Evolutionary conservation across 2,888 invertebrate species (phyloP).

Genomic region (Amblyjoppa fuscipennis): DNA sequence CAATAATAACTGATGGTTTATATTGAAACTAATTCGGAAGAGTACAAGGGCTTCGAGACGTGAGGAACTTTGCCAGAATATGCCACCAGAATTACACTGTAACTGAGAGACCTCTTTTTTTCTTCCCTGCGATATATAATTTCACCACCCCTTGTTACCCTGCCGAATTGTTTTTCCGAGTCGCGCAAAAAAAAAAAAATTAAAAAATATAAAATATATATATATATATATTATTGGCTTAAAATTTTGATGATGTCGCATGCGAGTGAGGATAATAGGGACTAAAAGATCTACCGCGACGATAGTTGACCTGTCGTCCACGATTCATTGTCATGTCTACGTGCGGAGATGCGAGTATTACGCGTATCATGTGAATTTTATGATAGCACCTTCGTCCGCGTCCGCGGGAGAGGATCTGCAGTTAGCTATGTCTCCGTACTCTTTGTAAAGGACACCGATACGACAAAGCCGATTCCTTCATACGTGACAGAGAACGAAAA

Average conservation of each 20-base stretch:
- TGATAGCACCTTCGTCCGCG: slow-evolving; percentile 69
- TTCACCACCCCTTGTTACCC: slow-evolving; percentile 8
- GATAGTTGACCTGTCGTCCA: slow-evolving; percentile 79
- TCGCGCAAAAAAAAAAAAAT: not conserved
- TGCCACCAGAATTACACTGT: not conserved
- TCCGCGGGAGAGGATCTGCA: slow-evolving; percentile 70
- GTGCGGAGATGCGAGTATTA: slow-evolving; percentile 30
- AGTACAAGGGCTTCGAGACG: not conserved
- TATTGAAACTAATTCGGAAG: not conserved
- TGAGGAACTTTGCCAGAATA: slow-evolving; percentile 12
- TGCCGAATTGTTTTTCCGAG: not conserved
- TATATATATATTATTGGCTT: slow-evolving; percentile 39
- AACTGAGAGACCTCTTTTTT: slow-evolving; percentile 7
- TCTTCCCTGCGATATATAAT: not conserved
- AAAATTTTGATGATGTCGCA: not conserved
- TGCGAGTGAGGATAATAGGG: slow-evolving; percentile 44
- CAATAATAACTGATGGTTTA: not conserved
- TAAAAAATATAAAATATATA: not conserved
- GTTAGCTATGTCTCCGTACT: not conserved
- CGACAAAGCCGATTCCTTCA: slow-evolving; percentile 64
- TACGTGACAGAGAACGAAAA: slow-evolving; percentile 79
- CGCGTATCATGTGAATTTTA: not conserved
- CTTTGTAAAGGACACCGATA: slow-evolving; percentile 65
- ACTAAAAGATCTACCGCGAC: slow-evolving; percentile 76
- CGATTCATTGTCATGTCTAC: slow-evolving; percentile 84